phyloP scores from a whole-genome alignment of 2,113 vertebrate species.

The Chaetorhynchus papuensis region DNA sequence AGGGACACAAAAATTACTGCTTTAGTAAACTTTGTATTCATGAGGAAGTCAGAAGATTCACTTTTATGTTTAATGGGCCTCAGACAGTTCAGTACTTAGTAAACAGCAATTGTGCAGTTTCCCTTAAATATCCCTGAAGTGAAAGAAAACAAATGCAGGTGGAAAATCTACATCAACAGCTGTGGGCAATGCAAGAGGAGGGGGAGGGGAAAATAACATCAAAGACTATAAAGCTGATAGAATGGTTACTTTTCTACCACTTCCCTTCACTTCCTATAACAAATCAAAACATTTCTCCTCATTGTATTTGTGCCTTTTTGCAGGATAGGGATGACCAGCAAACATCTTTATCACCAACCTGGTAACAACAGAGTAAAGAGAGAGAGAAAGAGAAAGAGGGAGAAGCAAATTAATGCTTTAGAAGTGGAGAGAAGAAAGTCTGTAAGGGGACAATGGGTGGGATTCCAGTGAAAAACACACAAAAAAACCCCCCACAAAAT shows the following conservation, averaged over 20 bases:
- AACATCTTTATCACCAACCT: slow-evolving; percentile 13
- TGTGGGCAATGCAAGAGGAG: not conserved
- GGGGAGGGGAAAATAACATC: not conserved
- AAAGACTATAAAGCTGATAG: slow-evolving; percentile 3
- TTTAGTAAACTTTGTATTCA: not conserved
- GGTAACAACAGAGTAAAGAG: not conserved
- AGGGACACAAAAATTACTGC: not conserved
- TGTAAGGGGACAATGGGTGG: not conserved
- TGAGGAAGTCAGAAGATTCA: not conserved
- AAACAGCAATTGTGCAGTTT: not conserved
- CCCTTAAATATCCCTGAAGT: slow-evolving; percentile 13
- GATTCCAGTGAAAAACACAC: not conserved
- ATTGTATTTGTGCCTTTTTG: slow-evolving; percentile 4
- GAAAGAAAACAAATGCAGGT: slow-evolving; percentile 15
- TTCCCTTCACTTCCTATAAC: not conserved
- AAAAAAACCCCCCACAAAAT: not conserved
- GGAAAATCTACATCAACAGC: not conserved
- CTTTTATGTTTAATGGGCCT: not conserved
- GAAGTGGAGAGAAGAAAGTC: not conserved
- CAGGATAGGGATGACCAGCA: not conserved
- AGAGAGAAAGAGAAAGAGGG: not conserved
- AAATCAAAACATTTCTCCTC: slow-evolving; percentile 24
- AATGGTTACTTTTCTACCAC: slow-evolving; percentile 18
- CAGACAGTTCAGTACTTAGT: not conserved
- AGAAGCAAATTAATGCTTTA: not conserved